These are phyloP conservation scores for Elaphurus davidianus DNA, from an alignment of 2,113 vertebrate species.

Conservation along the genomic window DNA sequence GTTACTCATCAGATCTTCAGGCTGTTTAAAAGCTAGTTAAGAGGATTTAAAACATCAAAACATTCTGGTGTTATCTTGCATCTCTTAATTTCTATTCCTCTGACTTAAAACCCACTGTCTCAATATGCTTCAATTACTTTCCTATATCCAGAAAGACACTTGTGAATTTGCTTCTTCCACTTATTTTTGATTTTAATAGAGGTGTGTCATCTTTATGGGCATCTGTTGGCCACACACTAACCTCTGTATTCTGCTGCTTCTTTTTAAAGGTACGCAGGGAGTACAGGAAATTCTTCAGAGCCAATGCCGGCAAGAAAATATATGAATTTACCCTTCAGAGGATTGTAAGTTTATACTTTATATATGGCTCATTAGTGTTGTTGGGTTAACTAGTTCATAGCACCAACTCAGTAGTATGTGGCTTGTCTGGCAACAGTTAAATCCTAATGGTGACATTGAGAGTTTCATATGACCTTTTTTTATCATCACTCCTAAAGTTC, in stretches of 20 bases:
- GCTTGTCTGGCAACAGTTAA: background rate
- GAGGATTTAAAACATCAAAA: background rate
- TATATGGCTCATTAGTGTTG: background rate
- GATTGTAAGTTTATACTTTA: conserved; percentile 86
- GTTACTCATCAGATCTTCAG: background rate
- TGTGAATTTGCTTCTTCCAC: background rate
- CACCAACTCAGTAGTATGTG: background rate
- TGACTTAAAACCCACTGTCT: background rate
- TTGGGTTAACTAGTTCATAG: background rate
- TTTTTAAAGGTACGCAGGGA: conserved; percentile 93
- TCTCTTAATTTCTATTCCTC: background rate
- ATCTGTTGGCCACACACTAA: background rate
- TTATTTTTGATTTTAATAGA: background rate
- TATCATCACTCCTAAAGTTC: background rate
- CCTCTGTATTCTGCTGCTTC: background rate
- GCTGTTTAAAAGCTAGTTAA: background rate
- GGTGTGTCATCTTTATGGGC: background rate
- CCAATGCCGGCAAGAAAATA: conserved; percentile 97
- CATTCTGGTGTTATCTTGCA: background rate
- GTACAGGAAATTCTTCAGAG: conserved; percentile 98
- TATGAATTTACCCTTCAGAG: conserved; percentile 96
- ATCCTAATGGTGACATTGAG: background rate
- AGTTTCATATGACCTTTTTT: background rate
- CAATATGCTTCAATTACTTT: background rate
- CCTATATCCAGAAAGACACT: background rate